Conservation (phyloP, 2,113 vertebrate species). For the Xyrauchen texanus region DNA sequence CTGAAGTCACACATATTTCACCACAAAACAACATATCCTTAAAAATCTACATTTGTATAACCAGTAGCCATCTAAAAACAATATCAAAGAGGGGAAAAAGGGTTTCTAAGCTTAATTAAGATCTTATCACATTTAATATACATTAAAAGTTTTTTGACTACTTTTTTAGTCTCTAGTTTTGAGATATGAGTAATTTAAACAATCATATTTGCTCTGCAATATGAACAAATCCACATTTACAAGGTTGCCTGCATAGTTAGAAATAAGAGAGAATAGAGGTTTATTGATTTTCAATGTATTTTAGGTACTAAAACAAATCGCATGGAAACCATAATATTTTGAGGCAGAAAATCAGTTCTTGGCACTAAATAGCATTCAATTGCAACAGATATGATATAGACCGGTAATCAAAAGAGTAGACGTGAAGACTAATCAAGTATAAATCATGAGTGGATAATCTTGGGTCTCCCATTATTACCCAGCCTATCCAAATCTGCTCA, state of each 20-base stretch:
- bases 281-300: conserved; percentile 11
- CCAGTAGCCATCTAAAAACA: too few relatives aligned
- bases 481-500: not conserved
- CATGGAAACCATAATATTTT: not conserved
- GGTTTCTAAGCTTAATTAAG: too few relatives aligned
- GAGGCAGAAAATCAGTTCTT: not conserved
- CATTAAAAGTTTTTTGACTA: not conserved
- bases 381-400: not conserved
- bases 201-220: not conserved
- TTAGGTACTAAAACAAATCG: not conserved
- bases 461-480: not conserved
- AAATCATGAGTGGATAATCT: not conserved
- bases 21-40: too few relatives aligned
- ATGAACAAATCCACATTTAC: not conserved
- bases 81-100: too few relatives aligned
- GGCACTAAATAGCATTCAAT: not conserved
- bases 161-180: not conserved
- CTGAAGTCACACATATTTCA: too few relatives aligned
- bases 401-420: not conserved
- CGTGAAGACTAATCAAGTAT: not conserved
- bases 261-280: not conserved
- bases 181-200: not conserved
- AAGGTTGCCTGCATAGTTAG: conserved; percentile 2
- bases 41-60: too few relatives aligned
- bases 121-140: not conserved